Evolutionary conservation across 1,140 invertebrate genomes (phyloP).

Genomic region (Halotydeus destructor): DNA sequence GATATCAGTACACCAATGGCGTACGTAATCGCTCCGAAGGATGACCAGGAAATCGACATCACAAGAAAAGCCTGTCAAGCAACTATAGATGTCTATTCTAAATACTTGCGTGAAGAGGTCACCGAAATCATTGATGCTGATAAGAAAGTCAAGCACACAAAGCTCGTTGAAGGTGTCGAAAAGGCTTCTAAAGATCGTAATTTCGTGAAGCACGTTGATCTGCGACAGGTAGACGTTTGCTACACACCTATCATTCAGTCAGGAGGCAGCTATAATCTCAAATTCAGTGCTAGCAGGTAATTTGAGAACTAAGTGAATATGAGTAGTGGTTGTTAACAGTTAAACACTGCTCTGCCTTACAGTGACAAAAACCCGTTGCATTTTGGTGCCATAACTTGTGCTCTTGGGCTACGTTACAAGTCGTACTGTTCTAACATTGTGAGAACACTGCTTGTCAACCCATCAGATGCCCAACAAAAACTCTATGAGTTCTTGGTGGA

Average conservation of each 20-base stretch:
- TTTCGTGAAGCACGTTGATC: conserved; percentile 66
- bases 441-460: conserved; percentile 89
- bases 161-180: conserved; percentile 84
- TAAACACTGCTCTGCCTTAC: conserved; percentile 14
- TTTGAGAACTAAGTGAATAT: background rate
- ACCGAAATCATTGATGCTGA: conserved; percentile 97
- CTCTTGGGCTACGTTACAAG: conserved; percentile 81
- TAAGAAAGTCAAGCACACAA: conserved; percentile 68
- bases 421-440: conserved; percentile 97
- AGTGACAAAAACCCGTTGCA: conserved; percentile 85
- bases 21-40: conserved; percentile 77
- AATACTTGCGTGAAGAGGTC: conserved; percentile 90
- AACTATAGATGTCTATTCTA: conserved; percentile 82
- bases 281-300: conserved; percentile 71
- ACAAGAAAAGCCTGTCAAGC: conserved; percentile 83
- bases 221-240: conserved; percentile 76
- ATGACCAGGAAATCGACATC: conserved; percentile 73
- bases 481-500: conserved; percentile 82
- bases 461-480: conserved; percentile 46
- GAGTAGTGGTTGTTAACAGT: background rate
- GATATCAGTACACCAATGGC: conserved; percentile 70
- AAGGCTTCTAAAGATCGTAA: conserved; percentile 75
- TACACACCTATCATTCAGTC: conserved; percentile 97
- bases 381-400: conserved; percentile 89
- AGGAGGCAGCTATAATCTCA: conserved; percentile 86